These are phyloP conservation scores for Hydraecia micacea DNA, from an alignment of 2,888 invertebrate species.

Conservation along the genomic window DNA sequence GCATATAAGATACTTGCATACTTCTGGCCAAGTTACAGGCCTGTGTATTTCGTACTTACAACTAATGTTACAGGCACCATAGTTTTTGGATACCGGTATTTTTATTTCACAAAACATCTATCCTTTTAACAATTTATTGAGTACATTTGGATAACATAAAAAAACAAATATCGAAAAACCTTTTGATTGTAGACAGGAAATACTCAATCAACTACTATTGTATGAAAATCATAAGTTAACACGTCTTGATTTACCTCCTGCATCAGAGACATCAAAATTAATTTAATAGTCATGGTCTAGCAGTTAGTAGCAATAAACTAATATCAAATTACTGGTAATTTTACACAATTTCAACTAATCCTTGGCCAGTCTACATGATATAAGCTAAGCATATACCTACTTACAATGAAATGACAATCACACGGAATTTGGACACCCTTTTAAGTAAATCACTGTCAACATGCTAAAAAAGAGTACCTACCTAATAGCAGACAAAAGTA, in stretches of 20 bases:
- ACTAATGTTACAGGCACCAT: neutral
- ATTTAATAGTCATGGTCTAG: constrained; percentile 34
- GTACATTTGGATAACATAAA: neutral
- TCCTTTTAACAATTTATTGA: neutral
- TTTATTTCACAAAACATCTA: neutral
- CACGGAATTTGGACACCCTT: neutral
- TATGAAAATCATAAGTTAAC: neutral
- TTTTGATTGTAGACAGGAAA: neutral
- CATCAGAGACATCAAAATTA: constrained; percentile 19
- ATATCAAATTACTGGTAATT: neutral
- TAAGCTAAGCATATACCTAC: neutral
- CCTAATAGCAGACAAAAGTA: neutral
- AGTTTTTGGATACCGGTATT: neutral
- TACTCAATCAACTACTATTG: neutral
- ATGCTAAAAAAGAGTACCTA: neutral
- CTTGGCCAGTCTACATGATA: neutral
- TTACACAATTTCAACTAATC: neutral
- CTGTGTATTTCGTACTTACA: neutral
- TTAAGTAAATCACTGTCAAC: neutral
- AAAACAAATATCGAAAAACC: neutral
- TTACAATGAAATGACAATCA: neutral
- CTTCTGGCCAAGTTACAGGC: neutral
- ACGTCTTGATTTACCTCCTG: neutral
- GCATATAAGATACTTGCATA: neutral
- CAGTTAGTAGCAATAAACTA: constrained; percentile 5